Conservation (phyloP, 2,888 invertebrate genomes). For the Drosophila macrospina region DNA sequence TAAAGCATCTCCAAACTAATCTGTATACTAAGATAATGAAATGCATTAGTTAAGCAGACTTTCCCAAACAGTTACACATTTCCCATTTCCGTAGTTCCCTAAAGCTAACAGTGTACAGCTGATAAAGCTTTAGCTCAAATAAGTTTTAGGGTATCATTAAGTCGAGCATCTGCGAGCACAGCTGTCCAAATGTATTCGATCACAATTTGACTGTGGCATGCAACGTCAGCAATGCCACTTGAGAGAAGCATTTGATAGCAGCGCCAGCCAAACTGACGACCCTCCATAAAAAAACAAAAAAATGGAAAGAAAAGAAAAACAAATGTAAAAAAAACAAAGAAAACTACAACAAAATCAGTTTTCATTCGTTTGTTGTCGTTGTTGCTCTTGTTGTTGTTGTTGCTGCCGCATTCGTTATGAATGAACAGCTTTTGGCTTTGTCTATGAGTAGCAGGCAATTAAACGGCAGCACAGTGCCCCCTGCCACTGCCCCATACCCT, state of each 20-base stretch:
- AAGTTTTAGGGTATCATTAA: background rate
- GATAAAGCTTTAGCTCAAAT: background rate
- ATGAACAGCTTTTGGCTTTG: constrained; percentile 53
- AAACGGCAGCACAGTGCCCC: constrained; percentile 44
- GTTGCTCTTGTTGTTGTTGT: background rate
- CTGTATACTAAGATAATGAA: too few relatives aligned
- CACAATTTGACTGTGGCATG: constrained; percentile 23
- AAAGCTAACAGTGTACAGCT: too few relatives aligned
- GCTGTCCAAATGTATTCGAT: constrained; percentile 39
- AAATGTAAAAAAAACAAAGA: constrained; percentile 5
- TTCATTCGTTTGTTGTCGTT: constrained; percentile 19
- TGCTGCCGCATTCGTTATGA: constrained; percentile 59
- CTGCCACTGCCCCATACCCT: background rate
- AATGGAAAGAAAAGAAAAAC: background rate
- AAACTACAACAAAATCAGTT: constrained; percentile 35
- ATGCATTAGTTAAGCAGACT: too few relatives aligned
- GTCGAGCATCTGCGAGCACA: background rate
- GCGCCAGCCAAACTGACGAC: constrained; percentile 65
- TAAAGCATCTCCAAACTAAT: too few relatives aligned
- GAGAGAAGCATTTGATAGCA: constrained; percentile 28
- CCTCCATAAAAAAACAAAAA: constrained; percentile 1
- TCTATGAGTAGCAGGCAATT: constrained; percentile 56
- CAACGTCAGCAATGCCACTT: constrained; percentile 48
- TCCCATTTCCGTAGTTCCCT: too few relatives aligned
- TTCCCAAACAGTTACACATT: too few relatives aligned